These are phyloP conservation scores for Acrobasis consociella DNA, from an alignment of 2,888 invertebrate species.

Conservation along the genomic window DNA sequence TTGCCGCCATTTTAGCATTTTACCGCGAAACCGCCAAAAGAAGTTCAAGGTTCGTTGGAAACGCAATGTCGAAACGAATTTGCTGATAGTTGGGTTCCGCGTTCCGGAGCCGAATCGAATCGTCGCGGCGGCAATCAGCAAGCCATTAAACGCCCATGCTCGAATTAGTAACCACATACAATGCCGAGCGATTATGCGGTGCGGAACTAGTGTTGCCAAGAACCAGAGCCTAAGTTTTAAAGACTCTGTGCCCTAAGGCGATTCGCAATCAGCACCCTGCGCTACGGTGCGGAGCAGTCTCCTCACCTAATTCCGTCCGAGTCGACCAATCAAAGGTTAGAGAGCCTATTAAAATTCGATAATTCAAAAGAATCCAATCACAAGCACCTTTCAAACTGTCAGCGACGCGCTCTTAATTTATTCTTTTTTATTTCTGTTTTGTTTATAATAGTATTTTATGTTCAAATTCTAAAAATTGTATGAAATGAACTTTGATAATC, in stretches of 20 bases:
- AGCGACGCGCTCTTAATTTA: too few species aligned
- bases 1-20: conserved; percentile 34
- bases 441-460: too few species aligned
- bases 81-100: conserved; percentile 53
- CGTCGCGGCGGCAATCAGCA: conserved; percentile 52
- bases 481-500: too few species aligned
- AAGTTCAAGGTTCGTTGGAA: conserved; percentile 58
- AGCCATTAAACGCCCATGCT: conserved; percentile 67
- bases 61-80: conserved; percentile 52
- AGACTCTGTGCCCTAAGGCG: background rate
- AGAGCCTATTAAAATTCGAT: too few species aligned
- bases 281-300: too few species aligned
- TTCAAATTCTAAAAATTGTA: too few species aligned
- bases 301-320: too few species aligned
- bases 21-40: conserved; percentile 44
- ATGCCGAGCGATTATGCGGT: conserved; percentile 45
- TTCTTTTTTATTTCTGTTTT: too few species aligned
- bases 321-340: too few species aligned
- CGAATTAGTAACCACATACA: conserved; percentile 56
- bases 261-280: too few species aligned
- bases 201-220: background rate
- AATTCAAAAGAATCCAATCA: too few species aligned
- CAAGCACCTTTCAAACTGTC: too few species aligned
- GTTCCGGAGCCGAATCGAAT: conserved; percentile 58
- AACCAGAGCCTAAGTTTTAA: background rate